Percentiles rank a stretch among this genome's conserved stretches.
These are phyloP conservation scores for Pharmacophagus antenor DNA, from an alignment of 2,888 invertebrate species.

Conservation along the genomic window DNA sequence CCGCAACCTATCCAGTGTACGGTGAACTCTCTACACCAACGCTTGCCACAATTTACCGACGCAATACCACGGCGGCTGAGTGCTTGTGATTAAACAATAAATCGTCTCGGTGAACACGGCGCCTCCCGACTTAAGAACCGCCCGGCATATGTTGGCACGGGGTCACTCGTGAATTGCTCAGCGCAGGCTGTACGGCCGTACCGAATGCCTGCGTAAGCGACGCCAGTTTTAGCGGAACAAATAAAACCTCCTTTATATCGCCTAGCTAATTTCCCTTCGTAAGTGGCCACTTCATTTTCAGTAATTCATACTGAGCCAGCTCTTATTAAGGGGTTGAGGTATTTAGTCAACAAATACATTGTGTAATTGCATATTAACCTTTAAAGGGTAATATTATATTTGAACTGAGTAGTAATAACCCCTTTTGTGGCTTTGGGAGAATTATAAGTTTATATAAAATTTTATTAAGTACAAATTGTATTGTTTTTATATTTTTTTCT, in stretches of 20 bases:
- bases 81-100: slow-evolving; percentile 76
- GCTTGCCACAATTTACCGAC: slow-evolving; percentile 67
- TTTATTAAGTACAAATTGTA: too few species aligned
- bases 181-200: slow-evolving; percentile 33
- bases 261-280: slow-evolving; percentile 22
- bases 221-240: slow-evolving; percentile 20
- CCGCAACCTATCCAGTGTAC: slow-evolving; percentile 33
- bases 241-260: slow-evolving; percentile 20
- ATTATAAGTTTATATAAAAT: too few species aligned
- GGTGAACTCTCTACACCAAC: slow-evolving; percentile 40
- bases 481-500: too few species aligned
- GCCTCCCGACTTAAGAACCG: slow-evolving; percentile 39
- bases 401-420: too few species aligned
- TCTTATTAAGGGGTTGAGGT: slow-evolving; percentile 24
- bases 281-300: slow-evolving; percentile 23
- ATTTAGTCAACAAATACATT: slow-evolving; percentile 1
- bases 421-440: too few species aligned
- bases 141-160: slow-evolving; percentile 43
- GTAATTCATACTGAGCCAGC: slow-evolving; percentile 14
- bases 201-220: slow-evolving; percentile 26
- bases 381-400: too few species aligned
- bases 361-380: background rate
- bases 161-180: slow-evolving; percentile 33
- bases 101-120: slow-evolving; percentile 47
- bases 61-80: slow-evolving; percentile 67